Evolutionary conservation across 2,797 vertebrate species (phyloP), one percentile per base, ranked within the genome.

Genomic region (Pterois miles): DNA sequence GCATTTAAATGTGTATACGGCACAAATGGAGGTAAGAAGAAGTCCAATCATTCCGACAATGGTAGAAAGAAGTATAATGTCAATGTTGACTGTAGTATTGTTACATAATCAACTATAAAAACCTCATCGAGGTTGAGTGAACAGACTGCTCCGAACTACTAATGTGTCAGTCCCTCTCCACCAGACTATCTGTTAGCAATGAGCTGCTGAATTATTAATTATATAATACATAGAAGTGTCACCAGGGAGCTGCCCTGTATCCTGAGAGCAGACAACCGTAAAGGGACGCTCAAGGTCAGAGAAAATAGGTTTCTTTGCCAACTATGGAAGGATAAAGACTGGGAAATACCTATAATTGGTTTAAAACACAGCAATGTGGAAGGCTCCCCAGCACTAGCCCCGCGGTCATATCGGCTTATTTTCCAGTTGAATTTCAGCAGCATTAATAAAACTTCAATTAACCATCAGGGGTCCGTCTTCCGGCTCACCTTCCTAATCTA

Each of bases 381-480:
- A 82, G 85, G 87, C 82, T 87, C 82, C 87, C 73, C 65, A 20
- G 20, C 18, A 76, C 67, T 33, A 81, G 90, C 94, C 94, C 93
- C 74, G 88, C 83, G 68, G 95, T 88, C 89, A 93, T 86, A 90
- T 86, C 52, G 68, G 76, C 67, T 88, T 86, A 86, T 89, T 88
- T 90, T 86, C 86, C 80, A 78, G 75, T 84, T 78, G 83, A 92
- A 88, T 92, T 94, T 94, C 89, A 84, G 85, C 84, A 89, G 92
- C 88, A 88, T 92, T 93, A 93, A 93, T 93, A 90, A 92, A 93
- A 89, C 93, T 93, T 93, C 88, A 94, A 92, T 95, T 95, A 95
- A 95, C 83, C 87, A 84, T 92, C 89, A 91, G 91, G 91, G 94
- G 86, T 94, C 83, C 76, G 68, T 87, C 84, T 88, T 88, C 78